phyloP scores from a whole-genome alignment of 2,797 vertebrate genomes.

The Parotocinclus haroldoi region DNA sequence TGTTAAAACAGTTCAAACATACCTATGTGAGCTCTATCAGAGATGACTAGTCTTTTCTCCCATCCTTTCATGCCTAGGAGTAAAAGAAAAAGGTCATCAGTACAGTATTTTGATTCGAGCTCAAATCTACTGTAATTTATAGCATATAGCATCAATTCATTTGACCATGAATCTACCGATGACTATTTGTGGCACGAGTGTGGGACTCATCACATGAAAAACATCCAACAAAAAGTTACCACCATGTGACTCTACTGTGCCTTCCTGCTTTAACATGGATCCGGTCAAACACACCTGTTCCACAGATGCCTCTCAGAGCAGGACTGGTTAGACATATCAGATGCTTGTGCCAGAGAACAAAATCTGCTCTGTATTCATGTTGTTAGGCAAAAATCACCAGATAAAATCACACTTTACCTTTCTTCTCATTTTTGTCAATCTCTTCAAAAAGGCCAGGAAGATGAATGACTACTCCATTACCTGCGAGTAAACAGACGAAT shows the following conservation, averaged over 20 bases:
- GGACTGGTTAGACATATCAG: constrained; percentile 1
- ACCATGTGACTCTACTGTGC: not conserved
- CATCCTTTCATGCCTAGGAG: constrained; percentile 89
- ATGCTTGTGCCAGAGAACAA: not conserved
- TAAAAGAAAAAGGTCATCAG: constrained; percentile 3
- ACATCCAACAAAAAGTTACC: not conserved
- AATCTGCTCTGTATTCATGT: not conserved
- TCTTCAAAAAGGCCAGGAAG: constrained; percentile 96
- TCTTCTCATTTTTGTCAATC: constrained; percentile 97
- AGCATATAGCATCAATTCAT: not conserved
- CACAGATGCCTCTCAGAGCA: constrained; percentile 18
- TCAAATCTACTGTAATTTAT: not conserved
- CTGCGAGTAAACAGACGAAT: constrained; percentile 58
- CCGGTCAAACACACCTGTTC: constrained; percentile 3
- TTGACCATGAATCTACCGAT: not conserved
- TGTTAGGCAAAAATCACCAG: not conserved
- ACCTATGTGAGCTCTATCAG: constrained; percentile 96
- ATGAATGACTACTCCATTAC: constrained; percentile 97
- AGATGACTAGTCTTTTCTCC: constrained; percentile 95
- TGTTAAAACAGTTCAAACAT: constrained; percentile 41
- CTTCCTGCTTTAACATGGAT: not conserved
- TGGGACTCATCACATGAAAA: not conserved
- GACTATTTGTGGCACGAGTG: too few species aligned
- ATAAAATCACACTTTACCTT: constrained; percentile 74
- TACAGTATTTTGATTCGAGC: not conserved